Evolutionary conservation across 2,888 invertebrate species (phyloP), one percentile per base, ranked within the genome.

Genomic region (Ganaspis brasiliensis): DNA sequence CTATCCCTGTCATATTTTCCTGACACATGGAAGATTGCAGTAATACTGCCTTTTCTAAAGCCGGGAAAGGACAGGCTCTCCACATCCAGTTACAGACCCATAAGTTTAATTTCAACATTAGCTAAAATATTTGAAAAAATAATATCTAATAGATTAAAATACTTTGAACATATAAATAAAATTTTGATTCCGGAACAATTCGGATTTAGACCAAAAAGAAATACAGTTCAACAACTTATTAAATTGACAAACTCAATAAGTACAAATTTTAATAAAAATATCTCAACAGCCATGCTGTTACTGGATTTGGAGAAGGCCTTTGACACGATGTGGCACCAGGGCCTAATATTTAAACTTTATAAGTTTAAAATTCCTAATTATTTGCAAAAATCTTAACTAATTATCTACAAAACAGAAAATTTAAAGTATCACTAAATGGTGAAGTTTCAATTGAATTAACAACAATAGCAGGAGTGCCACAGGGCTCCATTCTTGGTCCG

Each of bases 41-140:
- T 5, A 4, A 59, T 79, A 21, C 56, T 79, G 8, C 73, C 76
- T 1, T 76, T 79, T 61, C 73, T 45, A 9, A 77, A 79, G 67
- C 77, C 79, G 19, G 73, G 72, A 10, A 77, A 77, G 70, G 67
- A 79, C 21, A 12, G 4, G n/a, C 21, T 40, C 9, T 1, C 14
- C 16, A 8, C 78, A 0, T 1, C 31, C 16, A 80, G 52, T 35
- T 79, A 79, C 56, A 61, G 78, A 35, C 78, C 78, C 0, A 81
- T 81, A 3, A 81, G 77, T 24, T 63, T 81, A 0, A 49, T 81
- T 0, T 6, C 73, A 8, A 55, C 55, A 5, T 24, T 57, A 10
- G 5, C 16, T 3, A 57, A 57, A 12, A n/a, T 57, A 12, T 57
- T 57, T 57, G 4, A 57, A 16, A 57, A 57, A 26, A 16, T 57